Base-by-base conservation (phyloP, 1,140 invertebrate genomes). In the Octopus bimaculoides region DNA sequence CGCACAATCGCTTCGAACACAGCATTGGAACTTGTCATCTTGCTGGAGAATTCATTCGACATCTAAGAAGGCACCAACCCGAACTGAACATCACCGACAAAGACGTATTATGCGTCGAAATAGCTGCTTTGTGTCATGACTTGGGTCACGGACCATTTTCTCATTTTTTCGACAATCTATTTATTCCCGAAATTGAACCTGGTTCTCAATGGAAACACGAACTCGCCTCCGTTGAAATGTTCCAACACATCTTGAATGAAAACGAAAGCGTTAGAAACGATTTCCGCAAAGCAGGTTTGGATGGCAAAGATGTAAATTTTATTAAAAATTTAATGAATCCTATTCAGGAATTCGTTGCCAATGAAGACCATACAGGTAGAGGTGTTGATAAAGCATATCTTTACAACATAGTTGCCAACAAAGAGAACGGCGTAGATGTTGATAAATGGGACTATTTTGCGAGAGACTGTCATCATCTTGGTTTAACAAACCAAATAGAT, bases 361-460 rank as follows among this genome's bases (percentile, higher is more conserved):
- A 71, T 75, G 54, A 53, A 12, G 20, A 66, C 9, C 54, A 26
- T 3, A 77, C 76, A 5, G 41, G 61, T 9, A 54, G 75, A 69
- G 52, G 52, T 52, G 20, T 26, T 4, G 26, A 73, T 9, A 52
- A 54, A 56, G 20, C 71, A 17, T 77, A 20, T 80, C 83, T 54
- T 75, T 86, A 87, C n/a, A 81, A 93, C 92, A 93, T 94, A 82
- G 92, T 94, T 0, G 90, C 91, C 52, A 94, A 94, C 85, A 91
- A 92, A 78, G 85, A 89, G 14, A 93, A 91, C 82, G 92, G 92
- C 20, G 90, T 94, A 54, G 94, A 95, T 89, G 94, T 94, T 6
- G 94, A 94, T 86, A 94, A 94, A 87, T 94, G 92, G 91, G 94
- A 94, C 85, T 94, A 94, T 83, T 90, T 94, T 74, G 87, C 92